phyloP scores from a whole-genome alignment of 2,797 vertebrate genomes.

The Sciurus carolinensis region DNA sequence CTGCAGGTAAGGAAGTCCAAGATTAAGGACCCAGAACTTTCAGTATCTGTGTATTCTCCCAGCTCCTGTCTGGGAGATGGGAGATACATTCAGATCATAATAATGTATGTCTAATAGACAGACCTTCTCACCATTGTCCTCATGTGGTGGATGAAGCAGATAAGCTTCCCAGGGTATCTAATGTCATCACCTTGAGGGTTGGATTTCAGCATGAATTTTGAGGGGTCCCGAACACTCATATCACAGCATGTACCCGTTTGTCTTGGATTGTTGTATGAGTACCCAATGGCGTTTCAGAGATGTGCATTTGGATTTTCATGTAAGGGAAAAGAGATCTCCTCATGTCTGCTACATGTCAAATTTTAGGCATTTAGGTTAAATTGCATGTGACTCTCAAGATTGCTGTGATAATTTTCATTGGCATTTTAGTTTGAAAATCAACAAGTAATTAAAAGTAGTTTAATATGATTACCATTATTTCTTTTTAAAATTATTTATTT shows the following conservation, averaged over 20 bases:
- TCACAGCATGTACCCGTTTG: neutral
- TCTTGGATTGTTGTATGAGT: neutral
- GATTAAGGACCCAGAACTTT: neutral
- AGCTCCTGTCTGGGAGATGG: too few species aligned
- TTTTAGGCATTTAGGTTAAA: constrained; percentile 28
- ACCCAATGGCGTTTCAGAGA: neutral
- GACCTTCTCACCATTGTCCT: neutral
- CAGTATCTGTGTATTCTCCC: neutral
- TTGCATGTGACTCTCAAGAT: neutral
- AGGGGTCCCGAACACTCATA: neutral
- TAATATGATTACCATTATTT: neutral
- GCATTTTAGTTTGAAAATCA: neutral
- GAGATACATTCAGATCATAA: too few species aligned
- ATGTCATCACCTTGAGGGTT: neutral
- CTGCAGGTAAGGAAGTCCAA: too few species aligned
- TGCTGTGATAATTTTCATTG: neutral
- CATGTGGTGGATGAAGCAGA: neutral
- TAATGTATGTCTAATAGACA: neutral
- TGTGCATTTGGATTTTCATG: neutral
- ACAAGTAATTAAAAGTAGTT: constrained; percentile 34
- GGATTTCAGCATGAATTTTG: neutral
- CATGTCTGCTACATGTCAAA: neutral
- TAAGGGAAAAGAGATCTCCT: neutral
- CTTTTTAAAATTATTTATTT: too few species aligned
- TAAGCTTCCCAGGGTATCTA: neutral